Evolutionary conservation across 2,113 vertebrate genomes (phyloP).

Genomic region (Anoura caudifer): DNA sequence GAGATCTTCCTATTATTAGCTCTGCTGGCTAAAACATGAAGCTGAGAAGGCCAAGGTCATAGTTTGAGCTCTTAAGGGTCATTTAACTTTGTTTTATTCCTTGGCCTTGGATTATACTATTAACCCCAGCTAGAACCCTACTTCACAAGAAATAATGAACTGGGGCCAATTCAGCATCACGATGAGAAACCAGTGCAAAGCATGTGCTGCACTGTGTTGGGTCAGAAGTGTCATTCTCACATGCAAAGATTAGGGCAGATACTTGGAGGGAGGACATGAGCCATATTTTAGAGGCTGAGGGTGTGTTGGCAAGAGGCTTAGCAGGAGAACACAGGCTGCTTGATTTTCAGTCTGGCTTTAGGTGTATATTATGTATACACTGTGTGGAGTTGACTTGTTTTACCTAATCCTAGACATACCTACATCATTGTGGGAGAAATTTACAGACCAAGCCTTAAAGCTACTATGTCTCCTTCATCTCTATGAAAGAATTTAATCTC

Average conservation of each 20-base stretch:
- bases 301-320: neutral
- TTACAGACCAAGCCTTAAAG: neutral
- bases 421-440: neutral
- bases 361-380: neutral
- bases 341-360: neutral
- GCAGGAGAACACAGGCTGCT: neutral
- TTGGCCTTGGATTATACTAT: neutral
- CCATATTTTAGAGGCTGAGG: fast-evolving
- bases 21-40: constrained; percentile 7
- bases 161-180: neutral
- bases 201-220: too few species aligned
- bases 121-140: neutral
- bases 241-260: neutral
- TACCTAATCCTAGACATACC: neutral
- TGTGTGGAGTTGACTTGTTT: neutral
- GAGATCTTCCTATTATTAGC: constrained; percentile 53
- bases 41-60: constrained; percentile 23
- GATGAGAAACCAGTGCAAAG: neutral
- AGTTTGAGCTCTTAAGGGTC: neutral
- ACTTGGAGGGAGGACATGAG: neutral
- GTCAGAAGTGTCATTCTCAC: neutral
- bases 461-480: neutral
- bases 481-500: constrained; percentile 5
- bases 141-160: neutral
- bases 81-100: neutral